phyloP scores from a whole-genome alignment of 1,140 invertebrate species.

The roundworm (Caenorhabditis elegans) region WBcel235 BX284603.4:12083001-12083500 shows the following conservation, averaged over 20 bases:
- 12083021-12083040: too few species aligned
- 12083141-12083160: too few species aligned
- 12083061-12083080: too few species aligned
- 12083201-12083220: too few species aligned
- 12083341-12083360: background rate
- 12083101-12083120: too few species aligned
- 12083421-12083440: background rate
- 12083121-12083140: too few species aligned
- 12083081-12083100: too few species aligned
- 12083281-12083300: background rate
- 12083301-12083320: background rate
- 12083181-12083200: too few species aligned
- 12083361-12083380: background rate
- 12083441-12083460: background rate
- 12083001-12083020: too few species aligned
- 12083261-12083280: background rate
- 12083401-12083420: background rate
- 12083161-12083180: too few species aligned
- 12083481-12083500: background rate
- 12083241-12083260: background rate
- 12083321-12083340: background rate
- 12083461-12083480: background rate
- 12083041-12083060: too few species aligned
- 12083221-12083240: background rate
- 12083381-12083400: background rate